phyloP scores from a whole-genome alignment of 2,113 vertebrate genomes.

The Leuciscus idus region DNA sequence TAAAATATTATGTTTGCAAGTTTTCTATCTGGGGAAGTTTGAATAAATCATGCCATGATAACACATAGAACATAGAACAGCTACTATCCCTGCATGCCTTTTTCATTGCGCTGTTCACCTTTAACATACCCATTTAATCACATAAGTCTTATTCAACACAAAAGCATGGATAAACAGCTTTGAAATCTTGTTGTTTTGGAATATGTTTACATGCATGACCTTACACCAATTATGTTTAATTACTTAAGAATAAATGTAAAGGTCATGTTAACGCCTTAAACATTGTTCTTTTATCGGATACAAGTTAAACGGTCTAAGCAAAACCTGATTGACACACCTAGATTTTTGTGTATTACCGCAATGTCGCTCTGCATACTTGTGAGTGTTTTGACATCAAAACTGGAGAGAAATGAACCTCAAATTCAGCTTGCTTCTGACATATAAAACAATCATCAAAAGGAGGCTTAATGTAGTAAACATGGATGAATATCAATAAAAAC shows the following conservation, averaged over 20 bases:
- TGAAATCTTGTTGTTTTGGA: slow-evolving; percentile 6
- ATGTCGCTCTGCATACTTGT: no score
- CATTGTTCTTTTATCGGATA: not conserved
- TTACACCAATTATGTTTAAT: not conserved
- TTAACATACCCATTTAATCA: not conserved
- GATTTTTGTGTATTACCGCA: not conserved
- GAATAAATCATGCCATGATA: not conserved
- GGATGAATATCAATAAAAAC: not conserved
- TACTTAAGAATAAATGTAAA: not conserved
- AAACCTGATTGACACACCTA: not conserved
- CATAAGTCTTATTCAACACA: not conserved
- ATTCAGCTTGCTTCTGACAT: not conserved
- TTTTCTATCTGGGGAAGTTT: not conserved
- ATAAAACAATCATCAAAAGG: not conserved
- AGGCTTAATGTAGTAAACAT: not conserved
- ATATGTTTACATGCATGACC: not conserved
- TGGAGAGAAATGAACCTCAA: not conserved
- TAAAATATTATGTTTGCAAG: not conserved
- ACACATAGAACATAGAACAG: not conserved
- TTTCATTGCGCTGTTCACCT: not conserved
- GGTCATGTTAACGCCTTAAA: not conserved
- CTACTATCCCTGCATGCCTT: not conserved
- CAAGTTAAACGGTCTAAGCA: not conserved
- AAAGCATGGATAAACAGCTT: slow-evolving; percentile 1
- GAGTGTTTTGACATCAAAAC: not conserved